phyloP scores from a whole-genome alignment of 2,888 invertebrate species.

The Euzophera pinguis region DNA sequence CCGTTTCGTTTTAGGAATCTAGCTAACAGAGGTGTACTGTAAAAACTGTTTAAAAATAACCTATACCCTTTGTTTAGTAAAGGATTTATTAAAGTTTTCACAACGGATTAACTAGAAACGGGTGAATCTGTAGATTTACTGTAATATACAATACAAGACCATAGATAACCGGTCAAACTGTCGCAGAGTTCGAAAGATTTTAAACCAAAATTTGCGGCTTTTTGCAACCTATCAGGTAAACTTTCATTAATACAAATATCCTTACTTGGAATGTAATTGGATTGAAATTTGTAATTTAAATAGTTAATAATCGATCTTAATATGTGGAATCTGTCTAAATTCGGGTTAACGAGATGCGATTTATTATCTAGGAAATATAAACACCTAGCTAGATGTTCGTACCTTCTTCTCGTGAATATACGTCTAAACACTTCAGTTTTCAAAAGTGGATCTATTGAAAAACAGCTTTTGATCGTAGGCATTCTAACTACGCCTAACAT shows the following conservation, averaged over 20 bases:
- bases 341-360: not conserved
- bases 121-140: not conserved
- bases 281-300: not conserved
- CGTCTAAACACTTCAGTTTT: slow-evolving; percentile 5
- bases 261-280: not conserved
- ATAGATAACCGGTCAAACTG: slow-evolving; percentile 15
- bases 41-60: slow-evolving; percentile 23
- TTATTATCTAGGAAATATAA: slow-evolving; percentile 21
- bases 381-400: slow-evolving; percentile 10
- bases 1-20: slow-evolving; percentile 9
- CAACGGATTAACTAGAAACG: slow-evolving; percentile 14
- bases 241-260: slow-evolving; percentile 21
- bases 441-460: slow-evolving; percentile 22
- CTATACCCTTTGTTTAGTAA: slow-evolving; percentile 19
- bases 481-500: slow-evolving; percentile 17
- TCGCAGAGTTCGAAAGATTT: slow-evolving; percentile 17
- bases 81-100: slow-evolving; percentile 7
- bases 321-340: slow-evolving; percentile 11
- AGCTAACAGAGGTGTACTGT: slow-evolving; percentile 10
- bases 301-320: not conserved
- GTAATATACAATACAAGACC: not conserved
- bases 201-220: slow-evolving; percentile 21
- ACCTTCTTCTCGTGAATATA: not conserved
- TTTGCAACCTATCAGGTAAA: slow-evolving; percentile 10
- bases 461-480: slow-evolving; percentile 21